A percentile compares a stretch with the other conserved stretches of the same genome.
Evolutionary conservation across 2,888 invertebrate genomes (phyloP).

Genomic region (Alsophila aescularia): DNA sequence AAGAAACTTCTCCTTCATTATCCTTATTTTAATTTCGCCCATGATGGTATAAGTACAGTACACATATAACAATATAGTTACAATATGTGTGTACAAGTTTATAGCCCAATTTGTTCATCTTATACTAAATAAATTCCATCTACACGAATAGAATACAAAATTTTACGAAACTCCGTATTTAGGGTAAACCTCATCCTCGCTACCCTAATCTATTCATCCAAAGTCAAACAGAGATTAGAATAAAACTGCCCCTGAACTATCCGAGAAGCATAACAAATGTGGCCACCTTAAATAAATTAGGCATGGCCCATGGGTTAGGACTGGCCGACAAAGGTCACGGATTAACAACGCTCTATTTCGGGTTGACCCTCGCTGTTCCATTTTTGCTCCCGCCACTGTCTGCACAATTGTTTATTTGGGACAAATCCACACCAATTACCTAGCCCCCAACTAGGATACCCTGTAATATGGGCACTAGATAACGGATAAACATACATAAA

Average conservation of each 20-base stretch:
- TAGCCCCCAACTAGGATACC: too few species aligned
- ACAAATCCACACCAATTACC: too few species aligned
- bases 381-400: conserved; percentile 59
- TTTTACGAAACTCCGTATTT: neutral
- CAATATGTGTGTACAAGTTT: too few species aligned
- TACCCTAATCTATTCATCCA: conserved; percentile 16
- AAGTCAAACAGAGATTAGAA: conserved; percentile 37
- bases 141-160: neutral
- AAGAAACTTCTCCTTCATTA: too few species aligned
- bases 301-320: conserved; percentile 66
- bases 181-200: neutral
- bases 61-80: too few species aligned
- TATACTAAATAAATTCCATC: too few species aligned
- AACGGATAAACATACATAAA: too few species aligned
- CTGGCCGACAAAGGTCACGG: conserved; percentile 73
- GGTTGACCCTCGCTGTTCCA: conserved; percentile 67
- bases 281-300: conserved; percentile 71
- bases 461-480: too few species aligned
- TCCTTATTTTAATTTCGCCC: too few species aligned
- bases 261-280: conserved; percentile 52
- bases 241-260: conserved; percentile 34
- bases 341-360: conserved; percentile 75
- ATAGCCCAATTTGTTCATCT: too few species aligned
- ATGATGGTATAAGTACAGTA: too few species aligned
- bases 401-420: too few species aligned